Evolutionary conservation across 2,113 vertebrate genomes (phyloP).

Genomic region (Pristiophorus japonicus): DNA sequence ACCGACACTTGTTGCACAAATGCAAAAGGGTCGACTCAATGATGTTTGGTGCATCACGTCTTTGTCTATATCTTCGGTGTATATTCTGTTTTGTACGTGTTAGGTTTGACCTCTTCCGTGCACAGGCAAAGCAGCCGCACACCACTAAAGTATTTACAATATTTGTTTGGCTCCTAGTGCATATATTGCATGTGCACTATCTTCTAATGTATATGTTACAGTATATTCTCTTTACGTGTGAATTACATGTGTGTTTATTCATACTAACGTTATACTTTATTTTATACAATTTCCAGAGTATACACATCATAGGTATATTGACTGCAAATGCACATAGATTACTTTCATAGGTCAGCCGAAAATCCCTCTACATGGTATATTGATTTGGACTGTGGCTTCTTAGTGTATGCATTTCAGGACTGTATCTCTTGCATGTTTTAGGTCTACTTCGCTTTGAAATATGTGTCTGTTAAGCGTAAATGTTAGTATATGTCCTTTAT

Average conservation of each 20-base stretch:
- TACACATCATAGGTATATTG: not conserved
- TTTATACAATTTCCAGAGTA: not conserved
- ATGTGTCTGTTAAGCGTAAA: not conserved
- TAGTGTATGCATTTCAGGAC: not conserved
- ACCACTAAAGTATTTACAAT: not conserved
- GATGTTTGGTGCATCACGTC: not conserved
- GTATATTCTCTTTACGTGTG: no score
- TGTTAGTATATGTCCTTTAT: not conserved
- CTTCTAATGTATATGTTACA: not conserved
- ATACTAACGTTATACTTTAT: not conserved
- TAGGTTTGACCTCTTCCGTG: not conserved
- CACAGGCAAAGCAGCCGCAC: not conserved
- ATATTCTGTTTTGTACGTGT: not conserved
- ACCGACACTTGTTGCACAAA: not conserved
- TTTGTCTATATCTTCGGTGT: not conserved
- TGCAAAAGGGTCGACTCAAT: not conserved
- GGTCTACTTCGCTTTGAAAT: not conserved
- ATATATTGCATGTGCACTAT: not conserved
- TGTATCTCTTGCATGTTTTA: not conserved
- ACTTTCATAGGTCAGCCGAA: not conserved
- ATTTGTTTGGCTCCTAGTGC: not conserved
- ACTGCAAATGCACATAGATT: no score
- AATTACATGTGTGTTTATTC: not conserved
- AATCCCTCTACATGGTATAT: no score
- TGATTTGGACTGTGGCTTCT: not conserved